These are phyloP conservation scores for Haemorhous mexicanus DNA, from an alignment of 2,113 vertebrate species.

Conservation along the genomic window DNA sequence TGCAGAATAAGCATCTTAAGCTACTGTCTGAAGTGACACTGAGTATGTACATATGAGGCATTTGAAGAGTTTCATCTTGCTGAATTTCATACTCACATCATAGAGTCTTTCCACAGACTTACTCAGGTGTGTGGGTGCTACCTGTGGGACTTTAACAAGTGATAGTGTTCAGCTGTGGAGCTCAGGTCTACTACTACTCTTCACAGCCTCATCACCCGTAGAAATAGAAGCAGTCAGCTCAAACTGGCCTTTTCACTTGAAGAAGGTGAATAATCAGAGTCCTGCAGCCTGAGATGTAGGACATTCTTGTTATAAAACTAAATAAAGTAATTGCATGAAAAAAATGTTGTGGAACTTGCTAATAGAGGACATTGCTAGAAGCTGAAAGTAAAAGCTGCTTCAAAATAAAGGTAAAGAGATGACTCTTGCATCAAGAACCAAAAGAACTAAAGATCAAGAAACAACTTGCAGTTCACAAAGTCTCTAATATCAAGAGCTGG, in stretches of 20 bases:
- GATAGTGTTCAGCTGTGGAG: not conserved
- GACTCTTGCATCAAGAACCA: not conserved
- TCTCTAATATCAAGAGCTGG: not conserved
- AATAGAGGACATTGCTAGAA: not conserved
- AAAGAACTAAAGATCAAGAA: not conserved
- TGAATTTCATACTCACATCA: accelerated
- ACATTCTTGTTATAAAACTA: not conserved
- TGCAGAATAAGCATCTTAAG: not conserved
- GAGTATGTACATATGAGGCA: accelerated
- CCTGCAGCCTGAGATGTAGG: not conserved
- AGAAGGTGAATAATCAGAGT: not conserved
- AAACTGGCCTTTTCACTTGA: not conserved
- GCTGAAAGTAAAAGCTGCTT: not conserved
- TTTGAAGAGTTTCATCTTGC: not conserved
- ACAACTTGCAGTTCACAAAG: not conserved
- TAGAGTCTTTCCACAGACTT: not conserved
- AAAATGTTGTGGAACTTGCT: not conserved
- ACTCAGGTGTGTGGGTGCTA: not conserved
- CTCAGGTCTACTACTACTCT: not conserved
- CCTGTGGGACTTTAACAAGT: not conserved
- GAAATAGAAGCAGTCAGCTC: not conserved
- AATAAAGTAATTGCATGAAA: not conserved
- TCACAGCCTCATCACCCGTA: not conserved
- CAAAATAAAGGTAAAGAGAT: not conserved
- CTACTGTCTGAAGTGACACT: not conserved